Base-by-base conservation (phyloP, 2,113 vertebrate genomes). In the Gymnobelideus leadbeateri region DNA sequence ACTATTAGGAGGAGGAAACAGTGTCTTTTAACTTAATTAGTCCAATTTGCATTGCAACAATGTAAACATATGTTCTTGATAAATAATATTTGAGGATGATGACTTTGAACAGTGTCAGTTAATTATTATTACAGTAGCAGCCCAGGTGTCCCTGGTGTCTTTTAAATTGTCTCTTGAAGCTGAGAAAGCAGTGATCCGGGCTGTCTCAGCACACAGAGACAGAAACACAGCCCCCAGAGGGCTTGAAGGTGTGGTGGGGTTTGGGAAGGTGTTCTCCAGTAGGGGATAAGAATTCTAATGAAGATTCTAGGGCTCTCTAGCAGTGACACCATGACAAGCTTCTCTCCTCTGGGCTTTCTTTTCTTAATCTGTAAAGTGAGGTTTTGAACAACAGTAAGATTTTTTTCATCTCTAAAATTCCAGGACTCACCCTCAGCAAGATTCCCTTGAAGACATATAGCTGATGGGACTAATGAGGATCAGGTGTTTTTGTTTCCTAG, bases 71-170 rank as follows among this genome's bases (percentile, higher is more conserved):
- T 89, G 37, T 25, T 49, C 84, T 51, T 90, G 89, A 93, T 28
- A 12, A 94, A 95, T 84, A 92, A 95, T 91, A 3, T 92, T 93
- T 96, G 31, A 84, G 51, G 53, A 92, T 12, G 68, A 3, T 51
- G 61, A 91, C 46, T 89, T 89, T 68, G 26, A 8, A 96, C 95
- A 95, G 46, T 47, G 52, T 43, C 2, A 21, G 19, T 43, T 84
- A 84, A 84, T 43, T 43, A 84, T 84, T 84, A 84, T 84, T 43
- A 84, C 68, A 84, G 1, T 84, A 43, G 68, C n/a, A 84, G 68
- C n/a, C 7, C 68, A 43, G n/a, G n/a, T 84, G 31, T 23, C 37
- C n/a, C 37, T 84, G 68, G 16, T 84, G n/a, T 84, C 16, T 43
- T 84, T 84, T 43, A 84, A 84, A 84, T 84, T 84, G 16, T 84